Base-by-base conservation (phyloP, 2,888 invertebrate genomes). In the Gari tellinella region DNA sequence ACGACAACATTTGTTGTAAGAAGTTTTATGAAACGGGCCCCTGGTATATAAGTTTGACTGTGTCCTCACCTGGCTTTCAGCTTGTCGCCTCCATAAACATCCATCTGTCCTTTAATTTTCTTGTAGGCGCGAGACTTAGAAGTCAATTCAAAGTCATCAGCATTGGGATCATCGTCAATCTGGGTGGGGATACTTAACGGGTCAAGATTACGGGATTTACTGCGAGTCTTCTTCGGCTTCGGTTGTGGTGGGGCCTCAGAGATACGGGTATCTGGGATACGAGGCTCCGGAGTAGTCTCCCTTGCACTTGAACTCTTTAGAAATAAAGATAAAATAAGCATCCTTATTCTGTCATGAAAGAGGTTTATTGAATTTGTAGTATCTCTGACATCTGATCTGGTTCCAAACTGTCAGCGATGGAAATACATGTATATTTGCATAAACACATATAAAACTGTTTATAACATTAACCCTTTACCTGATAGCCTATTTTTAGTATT, bases 41-140 rank as follows among this genome's bases (percentile, higher is more conserved):
- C n/a, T n/a, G n/a, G n/a, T n/a, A n/a, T n/a, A n/a, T n/a, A n/a
- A n/a, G n/a, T n/a, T n/a, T n/a, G n/a, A n/a, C n/a, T n/a, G 17
- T 23, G 7, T 15, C n/a, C 14, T 17, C 45, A 31, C 31, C 31
- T 31, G 31, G 31, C 31, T 55, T 83, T 80, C 31, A 86, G 81
- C 25, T 88, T 86, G 72, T 90, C 87, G 38, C 90, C 90, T 15
- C 89, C 90, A 74, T 81, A 87, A 14, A 52, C 31, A 17, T 63
- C 62, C 4, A 84, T 82, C 66, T 89, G 86, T 37, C 86, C 86
- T 67, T 88, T 86, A 53, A 90, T 88, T 60, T 86, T 87, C 66
- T 88, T 89, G 79, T 90, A 89, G n/a, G 89, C 89, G 70, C 88
- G 86, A 21, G 90, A 90, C 73, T 89, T 90, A 56, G 89, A 88